phyloP scores from a whole-genome alignment of 2,888 invertebrate genomes.

The Drosophila paramelanica region DNA sequence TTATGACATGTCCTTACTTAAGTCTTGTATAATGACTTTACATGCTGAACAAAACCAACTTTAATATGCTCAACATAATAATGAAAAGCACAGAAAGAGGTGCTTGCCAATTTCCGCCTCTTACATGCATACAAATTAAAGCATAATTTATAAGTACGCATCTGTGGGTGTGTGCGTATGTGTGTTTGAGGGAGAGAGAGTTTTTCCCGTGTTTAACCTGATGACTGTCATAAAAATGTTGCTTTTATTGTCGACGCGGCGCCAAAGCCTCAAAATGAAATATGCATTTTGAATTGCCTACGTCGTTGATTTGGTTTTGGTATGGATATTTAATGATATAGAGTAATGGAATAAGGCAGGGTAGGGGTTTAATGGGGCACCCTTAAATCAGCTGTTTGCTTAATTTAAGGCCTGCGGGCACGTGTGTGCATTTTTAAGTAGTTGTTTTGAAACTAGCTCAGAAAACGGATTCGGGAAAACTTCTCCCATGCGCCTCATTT shows the following conservation, averaged over 20 bases:
- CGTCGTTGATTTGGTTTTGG: slow-evolving; percentile 10
- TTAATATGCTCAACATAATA: slow-evolving; percentile 58
- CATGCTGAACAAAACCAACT: slow-evolving; percentile 31
- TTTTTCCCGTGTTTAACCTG: slow-evolving; percentile 21
- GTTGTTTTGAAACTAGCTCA: slow-evolving; percentile 12
- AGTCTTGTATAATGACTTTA: neutral
- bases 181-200: slow-evolving; percentile 13
- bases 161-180: slow-evolving; percentile 2
- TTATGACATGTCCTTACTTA: slow-evolving; percentile 38
- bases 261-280: slow-evolving; percentile 51
- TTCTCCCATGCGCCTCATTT: slow-evolving; percentile 25
- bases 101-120: slow-evolving; percentile 12
- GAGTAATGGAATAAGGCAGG: too few relatives aligned
- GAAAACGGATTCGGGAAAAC: slow-evolving; percentile 12
- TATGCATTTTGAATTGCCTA: slow-evolving; percentile 59
- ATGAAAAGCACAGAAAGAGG: slow-evolving; percentile 14
- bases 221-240: slow-evolving; percentile 63
- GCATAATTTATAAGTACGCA: slow-evolving; percentile 58
- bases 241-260: slow-evolving; percentile 58
- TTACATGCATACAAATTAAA: slow-evolving; percentile 72
- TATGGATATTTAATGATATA: slow-evolving; percentile 6
- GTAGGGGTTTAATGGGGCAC: too few relatives aligned
- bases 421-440: slow-evolving; percentile 32
- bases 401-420: neutral
- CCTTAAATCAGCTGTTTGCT: slow-evolving; percentile 22